Evolutionary conservation across 1,140 invertebrate genomes (phyloP).

Genomic region (Lineus longissimus): DNA sequence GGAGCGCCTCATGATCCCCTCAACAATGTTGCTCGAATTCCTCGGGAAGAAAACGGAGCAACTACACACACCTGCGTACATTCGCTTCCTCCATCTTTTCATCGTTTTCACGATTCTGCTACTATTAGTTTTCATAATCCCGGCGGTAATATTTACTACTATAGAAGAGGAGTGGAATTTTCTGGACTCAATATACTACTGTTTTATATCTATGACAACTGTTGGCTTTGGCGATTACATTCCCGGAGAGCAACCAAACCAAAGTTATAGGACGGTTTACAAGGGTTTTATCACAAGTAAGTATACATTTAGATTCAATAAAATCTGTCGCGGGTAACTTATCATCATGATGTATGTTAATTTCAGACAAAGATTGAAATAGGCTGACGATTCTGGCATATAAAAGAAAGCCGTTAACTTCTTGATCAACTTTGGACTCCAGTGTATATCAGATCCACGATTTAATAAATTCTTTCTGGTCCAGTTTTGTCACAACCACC

Average conservation of each 20-base stretch:
- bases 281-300: conserved; percentile 75
- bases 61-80: conserved; percentile 59
- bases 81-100: conserved; percentile 69
- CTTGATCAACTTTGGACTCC: too few relatives aligned
- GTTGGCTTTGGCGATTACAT: conserved; percentile 85
- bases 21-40: conserved; percentile 46
- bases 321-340: too few relatives aligned
- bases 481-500: too few relatives aligned
- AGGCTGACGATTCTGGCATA: too few relatives aligned
- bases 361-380: too few relatives aligned
- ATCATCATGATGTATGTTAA: too few relatives aligned
- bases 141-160: conserved; percentile 79
- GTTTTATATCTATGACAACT: conserved; percentile 83
- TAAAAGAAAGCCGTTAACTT: too few relatives aligned
- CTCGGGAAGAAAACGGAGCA: conserved; percentile 46
- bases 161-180: conserved; percentile 81
- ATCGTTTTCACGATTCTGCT: conserved; percentile 57
- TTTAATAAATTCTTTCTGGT: too few relatives aligned
- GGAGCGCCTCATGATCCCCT: conserved; percentile 72
- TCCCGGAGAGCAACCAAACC: conserved; percentile 71
- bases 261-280: conserved; percentile 70
- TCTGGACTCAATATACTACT: conserved; percentile 81
- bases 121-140: conserved; percentile 70
- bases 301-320: conserved; percentile 22
- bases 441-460: too few relatives aligned